Evolutionary conservation across 2,888 invertebrate species (phyloP), one percentile per base, ranked within the genome.

Genomic region (Bruchidius siliquastri): DNA sequence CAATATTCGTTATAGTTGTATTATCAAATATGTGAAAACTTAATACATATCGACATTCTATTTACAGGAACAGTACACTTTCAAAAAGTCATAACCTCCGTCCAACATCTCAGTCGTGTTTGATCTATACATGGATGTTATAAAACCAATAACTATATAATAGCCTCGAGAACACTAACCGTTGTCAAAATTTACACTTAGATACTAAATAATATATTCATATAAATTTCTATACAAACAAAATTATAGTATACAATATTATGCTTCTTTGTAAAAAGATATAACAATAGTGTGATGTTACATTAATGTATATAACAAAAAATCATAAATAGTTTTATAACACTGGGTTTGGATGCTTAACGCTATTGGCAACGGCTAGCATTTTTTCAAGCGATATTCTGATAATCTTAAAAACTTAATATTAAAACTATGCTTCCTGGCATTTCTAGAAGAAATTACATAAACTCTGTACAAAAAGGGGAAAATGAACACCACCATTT

Each of bases 321-420:
- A 79, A 74, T 77, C 76, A 81, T 81, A 82, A 82, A 82, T 80
- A 81, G 80, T 82, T 82, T 82, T 82, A 82, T 79, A 84, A 84
- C 84, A 84, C 83, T 82, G 83, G 83, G 82, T 81, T 82, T 78
- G 75, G 76, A 79, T 74, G 75, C 78, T 79, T 80, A 81, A 78
- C 72, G 68, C 74, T 77, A 82, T 81, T 82, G 82, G 84, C 84
- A 83, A 82, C 83, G 82, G 84, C 82, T 82, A 84, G 83, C 82
- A 82, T 81, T 70, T 77, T 76, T 79, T 78, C 13, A 49, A 49
- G 49, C 49, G 82, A 81, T 80, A n/a, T n/a, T n/a, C n/a, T n/a
- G 80, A 80, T 76, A 79, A 75, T 80, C 81, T 83, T 83, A 83
- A 80, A 85, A 86, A 82, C 84, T 84, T 84, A 84, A 79, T 49